Percentiles rank a stretch among this genome's conserved stretches.
Conservation (phyloP, 2,888 invertebrate species). For the Mesopsocus fuscifrons region DNA sequence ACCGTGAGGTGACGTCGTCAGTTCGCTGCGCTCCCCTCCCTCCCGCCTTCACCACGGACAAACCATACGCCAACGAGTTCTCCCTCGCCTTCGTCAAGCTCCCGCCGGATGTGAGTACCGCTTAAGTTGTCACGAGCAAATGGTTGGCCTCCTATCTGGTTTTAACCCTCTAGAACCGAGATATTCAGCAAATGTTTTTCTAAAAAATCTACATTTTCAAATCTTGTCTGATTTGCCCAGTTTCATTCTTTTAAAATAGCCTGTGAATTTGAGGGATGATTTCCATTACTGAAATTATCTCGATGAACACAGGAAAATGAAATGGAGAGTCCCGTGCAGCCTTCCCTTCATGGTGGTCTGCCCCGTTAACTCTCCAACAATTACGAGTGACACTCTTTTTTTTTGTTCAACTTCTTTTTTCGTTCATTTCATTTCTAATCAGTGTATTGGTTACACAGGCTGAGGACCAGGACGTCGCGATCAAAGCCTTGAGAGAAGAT, state of each 20-base stretch:
- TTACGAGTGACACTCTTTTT: not conserved
- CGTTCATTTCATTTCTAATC: not conserved
- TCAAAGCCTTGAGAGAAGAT: conserved; percentile 41
- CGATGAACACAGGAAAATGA: not conserved
- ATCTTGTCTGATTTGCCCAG: too few relatives aligned
- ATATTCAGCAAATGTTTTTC: too few relatives aligned
- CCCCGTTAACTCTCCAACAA: not conserved
- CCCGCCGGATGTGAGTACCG: conserved; percentile 54
- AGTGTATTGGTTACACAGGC: conserved; percentile 27
- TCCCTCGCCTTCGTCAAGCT: conserved; percentile 63
- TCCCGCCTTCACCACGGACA: conserved; percentile 48
- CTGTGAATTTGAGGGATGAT: not conserved
- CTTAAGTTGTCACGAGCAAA: too few relatives aligned
- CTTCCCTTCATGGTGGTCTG: not conserved
- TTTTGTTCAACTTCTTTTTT: not conserved
- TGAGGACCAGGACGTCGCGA: conserved; percentile 60
- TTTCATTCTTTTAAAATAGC: not conserved
- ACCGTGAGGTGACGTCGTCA: conserved; percentile 48
- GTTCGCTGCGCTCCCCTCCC: conserved; percentile 70
- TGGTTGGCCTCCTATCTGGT: too few relatives aligned
- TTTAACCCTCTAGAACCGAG: too few relatives aligned
- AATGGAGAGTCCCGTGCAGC: not conserved
- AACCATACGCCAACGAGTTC: conserved; percentile 74
- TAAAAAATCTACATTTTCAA: too few relatives aligned
- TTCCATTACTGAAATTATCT: not conserved